A percentile compares a stretch with the other conserved stretches of the same genome.
Evolutionary conservation across 1,140 invertebrate genomes (phyloP).

Genomic region (Polypedilum pembai): DNA sequence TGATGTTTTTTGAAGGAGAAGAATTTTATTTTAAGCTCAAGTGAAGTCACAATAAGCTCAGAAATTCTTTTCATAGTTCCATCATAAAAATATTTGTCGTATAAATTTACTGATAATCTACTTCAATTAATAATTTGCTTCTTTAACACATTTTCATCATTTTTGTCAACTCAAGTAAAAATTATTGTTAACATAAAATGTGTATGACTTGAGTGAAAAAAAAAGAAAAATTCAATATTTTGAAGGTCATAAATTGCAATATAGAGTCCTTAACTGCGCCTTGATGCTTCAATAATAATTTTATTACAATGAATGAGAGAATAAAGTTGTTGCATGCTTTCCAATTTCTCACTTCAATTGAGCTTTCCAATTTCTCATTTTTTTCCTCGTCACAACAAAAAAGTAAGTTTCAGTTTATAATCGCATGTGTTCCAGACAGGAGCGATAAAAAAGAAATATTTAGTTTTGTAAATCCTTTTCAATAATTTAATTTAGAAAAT

Average conservation of each 20-base stretch:
- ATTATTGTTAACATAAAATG: background rate
- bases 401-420: background rate
- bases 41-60: too few relatives aligned
- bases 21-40: too few relatives aligned
- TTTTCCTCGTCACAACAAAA: background rate
- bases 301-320: background rate
- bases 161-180: background rate
- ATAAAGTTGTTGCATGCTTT: background rate
- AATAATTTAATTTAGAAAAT: too few relatives aligned
- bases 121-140: too few relatives aligned
- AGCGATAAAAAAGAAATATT: background rate
- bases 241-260: background rate
- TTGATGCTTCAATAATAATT: background rate
- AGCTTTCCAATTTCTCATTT: background rate
- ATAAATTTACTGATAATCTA: too few relatives aligned
- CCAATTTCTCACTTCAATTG: background rate
- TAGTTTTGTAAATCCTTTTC: too few relatives aligned
- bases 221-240: conserved; percentile 8
- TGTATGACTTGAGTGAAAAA: background rate
- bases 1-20: too few relatives aligned
- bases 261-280: background rate
- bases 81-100: too few relatives aligned
- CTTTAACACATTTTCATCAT: background rate
- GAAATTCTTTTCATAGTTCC: too few relatives aligned
- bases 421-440: background rate